Conservation (phyloP, 2,888 invertebrate genomes). For the Platycheirus rosarum region DNA sequence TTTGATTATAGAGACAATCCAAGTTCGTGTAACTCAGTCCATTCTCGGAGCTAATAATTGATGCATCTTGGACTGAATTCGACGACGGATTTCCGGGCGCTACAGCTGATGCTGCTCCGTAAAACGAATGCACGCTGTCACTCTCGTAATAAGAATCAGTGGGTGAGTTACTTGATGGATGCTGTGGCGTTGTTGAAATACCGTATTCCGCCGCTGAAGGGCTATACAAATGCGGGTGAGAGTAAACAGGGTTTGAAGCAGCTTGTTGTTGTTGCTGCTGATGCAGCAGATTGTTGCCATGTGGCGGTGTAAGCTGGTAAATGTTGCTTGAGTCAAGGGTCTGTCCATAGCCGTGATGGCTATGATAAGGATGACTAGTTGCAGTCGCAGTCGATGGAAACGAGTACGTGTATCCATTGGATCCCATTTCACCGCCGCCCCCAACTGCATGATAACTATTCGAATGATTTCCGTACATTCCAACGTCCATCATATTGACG, state of each 20-base stretch:
- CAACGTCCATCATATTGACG: slow-evolving; percentile 83
- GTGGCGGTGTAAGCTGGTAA: slow-evolving; percentile 75
- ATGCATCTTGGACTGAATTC: slow-evolving; percentile 81
- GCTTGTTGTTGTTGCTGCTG: slow-evolving; percentile 75
- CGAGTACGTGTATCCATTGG: slow-evolving; percentile 79
- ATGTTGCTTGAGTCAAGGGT: slow-evolving; percentile 76
- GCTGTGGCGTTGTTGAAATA: slow-evolving; percentile 78
- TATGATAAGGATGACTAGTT: slow-evolving; percentile 77
- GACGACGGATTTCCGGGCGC: slow-evolving; percentile 72
- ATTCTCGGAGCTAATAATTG: slow-evolving; percentile 92
- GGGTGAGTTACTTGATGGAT: slow-evolving; percentile 81
- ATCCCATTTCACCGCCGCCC: slow-evolving; percentile 70
- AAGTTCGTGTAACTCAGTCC: slow-evolving; percentile 95
- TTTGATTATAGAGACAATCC: slow-evolving; percentile 87
- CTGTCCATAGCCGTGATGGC: slow-evolving; percentile 77
- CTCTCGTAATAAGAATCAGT: slow-evolving; percentile 81
- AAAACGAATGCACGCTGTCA: slow-evolving; percentile 81
- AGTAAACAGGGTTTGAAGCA: slow-evolving; percentile 77
- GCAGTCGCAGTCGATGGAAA: slow-evolving; percentile 78
- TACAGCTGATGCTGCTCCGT: slow-evolving; percentile 79
- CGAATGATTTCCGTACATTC: slow-evolving; percentile 83
- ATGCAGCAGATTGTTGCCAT: slow-evolving; percentile 74
- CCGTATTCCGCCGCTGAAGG: slow-evolving; percentile 83
- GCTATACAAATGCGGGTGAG: slow-evolving; percentile 82
- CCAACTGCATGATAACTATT: slow-evolving; percentile 78